phyloP scores from a whole-genome alignment of 1,140 invertebrate genomes.

The Choristoneura fumiferana region DNA sequence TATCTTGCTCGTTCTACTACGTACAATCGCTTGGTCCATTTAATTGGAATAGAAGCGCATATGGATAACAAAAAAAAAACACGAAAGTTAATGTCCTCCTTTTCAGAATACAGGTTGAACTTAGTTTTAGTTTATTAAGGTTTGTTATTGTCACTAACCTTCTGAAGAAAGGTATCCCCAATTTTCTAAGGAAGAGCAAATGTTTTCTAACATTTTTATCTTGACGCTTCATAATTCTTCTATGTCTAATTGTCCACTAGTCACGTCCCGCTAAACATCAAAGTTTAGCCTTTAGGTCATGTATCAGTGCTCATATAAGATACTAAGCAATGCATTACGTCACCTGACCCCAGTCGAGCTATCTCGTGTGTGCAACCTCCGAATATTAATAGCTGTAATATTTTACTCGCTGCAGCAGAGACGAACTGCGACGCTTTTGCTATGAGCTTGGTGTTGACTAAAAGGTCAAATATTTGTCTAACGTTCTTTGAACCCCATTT shows the following conservation, averaged over 20 bases:
- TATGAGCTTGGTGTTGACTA: conserved; percentile 33
- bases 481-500: no score
- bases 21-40: no score
- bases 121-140: no score
- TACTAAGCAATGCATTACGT: conserved; percentile 55
- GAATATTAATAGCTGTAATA: conserved; percentile 70
- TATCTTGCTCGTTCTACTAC: no score
- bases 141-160: no score
- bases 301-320: conserved; percentile 21
- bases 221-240: neutral
- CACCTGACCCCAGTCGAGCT: conserved; percentile 50
- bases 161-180: no score
- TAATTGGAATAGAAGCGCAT: no score
- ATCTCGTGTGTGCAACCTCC: conserved; percentile 60
- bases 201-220: neutral
- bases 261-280: conserved; percentile 1
- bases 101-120: no score
- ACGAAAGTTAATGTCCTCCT: no score
- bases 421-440: conserved; percentile 51
- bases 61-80: no score
- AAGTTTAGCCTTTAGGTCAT: conserved; percentile 9
- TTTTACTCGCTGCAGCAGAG: conserved; percentile 53
- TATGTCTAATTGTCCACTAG: neutral
- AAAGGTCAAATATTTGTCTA: conserved; percentile 16
- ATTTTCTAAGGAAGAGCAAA: no score